Evolutionary conservation across 1,140 invertebrate genomes (phyloP), one percentile per base, ranked within the genome.

Genomic region (Calosoma granatense): DNA sequence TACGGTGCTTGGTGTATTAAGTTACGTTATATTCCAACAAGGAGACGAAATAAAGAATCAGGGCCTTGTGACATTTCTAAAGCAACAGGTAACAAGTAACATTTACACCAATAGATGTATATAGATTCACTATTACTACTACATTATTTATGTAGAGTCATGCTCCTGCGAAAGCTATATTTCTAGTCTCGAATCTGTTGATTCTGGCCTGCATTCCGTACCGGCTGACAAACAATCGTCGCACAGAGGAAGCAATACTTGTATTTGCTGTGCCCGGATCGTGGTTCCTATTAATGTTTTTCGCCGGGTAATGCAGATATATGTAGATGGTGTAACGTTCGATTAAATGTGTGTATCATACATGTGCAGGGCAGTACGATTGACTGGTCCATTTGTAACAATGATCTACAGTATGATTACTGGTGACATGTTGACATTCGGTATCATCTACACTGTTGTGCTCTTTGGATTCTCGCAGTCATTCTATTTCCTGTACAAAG

Each of bases 361-460:
- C 19, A 3, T 61, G 9, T 12, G 53, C 75, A 98, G 95, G 21
- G 93, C 92, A 30, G 84, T 96, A 15, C 86, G 90, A 54, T 70
- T 97, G 51, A 97, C 94, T 0, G 96, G 96, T 54, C 94, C 95
- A 0, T 97, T 98, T 75, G 92, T 98, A 52, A 96, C 95, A 15
- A 98, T 98, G 95, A 93, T 98, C 55, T 97, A 95, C 76, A 91
- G 87, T 64, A 98, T 98, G 94, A 93, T 98, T 65, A 91, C 88
- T 0, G 93, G 93, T 20, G 96, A 98, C 74, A 94, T 98, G 91
- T 84, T 97, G 64, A 94, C 93, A 23, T 98, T 98, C 71, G 90
- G 90, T 55, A 95, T 98, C 57, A 98, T 98, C 71, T 97, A 95
- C 70, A 81, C 81, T 60, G 90, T 99, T 61, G 88, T 98, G 36